Base-by-base conservation (phyloP, 2,888 invertebrate species). In the Orthosia gothica region DNA sequence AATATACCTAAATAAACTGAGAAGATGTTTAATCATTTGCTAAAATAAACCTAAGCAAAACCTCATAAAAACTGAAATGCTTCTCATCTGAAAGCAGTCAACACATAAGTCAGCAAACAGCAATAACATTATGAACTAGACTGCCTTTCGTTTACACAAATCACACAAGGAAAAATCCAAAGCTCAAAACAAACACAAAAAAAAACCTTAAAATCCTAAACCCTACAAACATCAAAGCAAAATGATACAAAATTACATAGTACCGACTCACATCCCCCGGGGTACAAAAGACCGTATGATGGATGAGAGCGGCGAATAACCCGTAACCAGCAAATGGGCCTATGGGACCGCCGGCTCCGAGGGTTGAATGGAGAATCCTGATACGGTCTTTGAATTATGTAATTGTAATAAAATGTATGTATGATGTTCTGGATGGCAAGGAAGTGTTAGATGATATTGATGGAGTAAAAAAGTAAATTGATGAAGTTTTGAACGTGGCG, bases 311-410 rank as follows among this genome's bases (percentile, higher is more conserved):
- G 47, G 57, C 63, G 78, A 74, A 59, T 69, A 86, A 85, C 72
- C 74, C 75, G 76, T 68, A 76, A 82, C 81, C 70, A 55, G 72
- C 75, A 87, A 86, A 87, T 83, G 81, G 87, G 81, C 85, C 85
- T 86, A 76, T 66, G 85, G 83, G 85, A 85, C 70, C 71, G 65
- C 9, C 57, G 68, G 70, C 70, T 59, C 67, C 67, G 73, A 73
- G 78, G 79, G 82, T 79, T 78, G 66, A 59, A 66, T 58, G 20
- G 65, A 61, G 59, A 70, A 69, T 73, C 47, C 52, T 68, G 84
- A 74, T 76, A 76, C 68, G 82, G 70, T 63, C 23, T 81, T 55
- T 68, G 68, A 65, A 65, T 69, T 69, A 81, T 68, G 58, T 84
- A 80, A 74, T 83, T 73, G 73, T 73, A 58, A 67, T 63, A 70